phyloP scores from a whole-genome alignment of 2,797 vertebrate species.

The Pagetopsis macropterus region DNA sequence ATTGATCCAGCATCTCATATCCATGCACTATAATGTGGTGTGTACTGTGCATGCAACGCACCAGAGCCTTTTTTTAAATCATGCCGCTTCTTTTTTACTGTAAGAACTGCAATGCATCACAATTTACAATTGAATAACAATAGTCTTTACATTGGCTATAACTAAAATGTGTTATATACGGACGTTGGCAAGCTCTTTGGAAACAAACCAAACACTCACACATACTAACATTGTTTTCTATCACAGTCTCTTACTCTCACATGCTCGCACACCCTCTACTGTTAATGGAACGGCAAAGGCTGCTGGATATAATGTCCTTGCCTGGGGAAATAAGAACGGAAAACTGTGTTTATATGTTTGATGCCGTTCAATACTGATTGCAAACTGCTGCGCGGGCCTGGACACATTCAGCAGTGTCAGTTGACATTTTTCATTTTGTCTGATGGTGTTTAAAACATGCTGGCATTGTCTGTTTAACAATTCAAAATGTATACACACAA shows the following conservation, averaged over 20 bases:
- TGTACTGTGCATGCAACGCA: constrained; percentile 58
- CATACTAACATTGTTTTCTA: constrained; percentile 55
- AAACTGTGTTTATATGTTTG: constrained; percentile 43
- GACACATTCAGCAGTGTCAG: constrained; percentile 23
- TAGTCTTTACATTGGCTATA: constrained; percentile 70
- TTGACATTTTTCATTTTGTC: constrained; percentile 14
- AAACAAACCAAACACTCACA: constrained; percentile 69
- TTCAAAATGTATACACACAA: constrained; percentile 3
- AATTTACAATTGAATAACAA: constrained; percentile 73
- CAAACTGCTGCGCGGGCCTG: constrained; percentile 27
- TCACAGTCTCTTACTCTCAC: constrained; percentile 15
- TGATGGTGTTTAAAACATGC: constrained; percentile 7
- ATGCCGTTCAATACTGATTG: constrained; percentile 50
- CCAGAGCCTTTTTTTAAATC: constrained; percentile 34
- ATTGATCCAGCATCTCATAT: constrained; percentile 77
- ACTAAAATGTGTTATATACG: constrained; percentile 72
- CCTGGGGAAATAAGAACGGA: constrained; percentile 52
- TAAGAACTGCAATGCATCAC: constrained; percentile 60
- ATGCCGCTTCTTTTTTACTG: constrained; percentile 49
- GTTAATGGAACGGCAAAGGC: constrained; percentile 62
- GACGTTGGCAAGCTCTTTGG: constrained; percentile 51
- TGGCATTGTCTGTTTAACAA: too few relatives aligned
- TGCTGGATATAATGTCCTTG: constrained; percentile 54
- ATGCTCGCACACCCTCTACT: constrained; percentile 29
- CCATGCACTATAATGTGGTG: constrained; percentile 67